Conservation (phyloP, 1,140 invertebrate species). For the Dysdera silvatica region DNA sequence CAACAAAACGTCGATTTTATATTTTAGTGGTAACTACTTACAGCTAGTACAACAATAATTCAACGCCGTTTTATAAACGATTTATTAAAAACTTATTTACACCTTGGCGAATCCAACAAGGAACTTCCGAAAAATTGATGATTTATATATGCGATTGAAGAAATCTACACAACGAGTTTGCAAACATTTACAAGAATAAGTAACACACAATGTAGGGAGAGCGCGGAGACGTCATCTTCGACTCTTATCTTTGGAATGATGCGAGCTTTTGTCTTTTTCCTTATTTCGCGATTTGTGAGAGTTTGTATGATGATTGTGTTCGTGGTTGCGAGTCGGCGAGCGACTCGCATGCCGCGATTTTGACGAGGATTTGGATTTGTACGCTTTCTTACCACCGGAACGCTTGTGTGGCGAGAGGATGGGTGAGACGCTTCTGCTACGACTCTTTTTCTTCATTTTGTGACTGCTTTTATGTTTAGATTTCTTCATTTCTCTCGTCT, state of each 20-base stretch:
- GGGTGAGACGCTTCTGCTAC: constrained; percentile 29
- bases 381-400: constrained; percentile 21
- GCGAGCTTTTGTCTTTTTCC: constrained; percentile 18
- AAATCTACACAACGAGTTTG: no score
- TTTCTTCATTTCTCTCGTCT: constrained; percentile 28
- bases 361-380: constrained; percentile 17
- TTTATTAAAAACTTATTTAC: no score
- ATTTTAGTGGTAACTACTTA: no score
- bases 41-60: no score
- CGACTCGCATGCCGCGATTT: constrained; percentile 18
- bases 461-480: constrained; percentile 25
- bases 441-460: constrained; percentile 31
- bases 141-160: no score
- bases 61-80: no score
- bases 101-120: no score
- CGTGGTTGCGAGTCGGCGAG: constrained; percentile 25
- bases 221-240: constrained; percentile 1
- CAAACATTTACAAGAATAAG: no score
- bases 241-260: constrained; percentile 21
- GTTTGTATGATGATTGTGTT: constrained; percentile 21
- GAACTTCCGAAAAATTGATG: no score
- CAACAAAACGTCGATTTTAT: no score
- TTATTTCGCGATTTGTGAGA: constrained; percentile 24
- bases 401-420: constrained; percentile 27
- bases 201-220: no score